phyloP scores from a whole-genome alignment of 2,113 vertebrate genomes.

The Aldabrachelys gigantea region DNA sequence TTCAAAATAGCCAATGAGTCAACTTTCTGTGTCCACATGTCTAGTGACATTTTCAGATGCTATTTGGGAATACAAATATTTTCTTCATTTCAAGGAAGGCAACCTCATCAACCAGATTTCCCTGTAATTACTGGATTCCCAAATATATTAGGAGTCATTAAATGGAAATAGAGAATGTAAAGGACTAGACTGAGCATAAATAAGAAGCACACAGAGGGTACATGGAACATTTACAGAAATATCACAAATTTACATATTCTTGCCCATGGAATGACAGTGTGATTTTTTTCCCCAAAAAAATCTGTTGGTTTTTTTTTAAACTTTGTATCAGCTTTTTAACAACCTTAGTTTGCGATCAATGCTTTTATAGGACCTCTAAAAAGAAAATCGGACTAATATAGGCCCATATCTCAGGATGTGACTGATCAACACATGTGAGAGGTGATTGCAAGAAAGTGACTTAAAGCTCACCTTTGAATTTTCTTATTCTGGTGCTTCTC shows the following conservation, averaged over 20 bases:
- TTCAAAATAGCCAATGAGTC: background rate
- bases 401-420: background rate
- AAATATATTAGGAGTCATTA: conserved; percentile 37
- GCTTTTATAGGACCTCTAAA: background rate
- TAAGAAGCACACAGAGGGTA: background rate
- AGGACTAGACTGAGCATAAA: background rate
- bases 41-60: conserved; percentile 43
- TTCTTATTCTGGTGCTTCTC: background rate
- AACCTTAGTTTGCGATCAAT: background rate
- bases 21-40: background rate
- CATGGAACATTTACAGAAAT: background rate
- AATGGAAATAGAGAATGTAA: conserved; percentile 7
- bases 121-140: conserved; percentile 9
- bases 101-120: conserved; percentile 52
- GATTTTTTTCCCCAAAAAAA: background rate
- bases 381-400: background rate
- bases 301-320: background rate
- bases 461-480: background rate
- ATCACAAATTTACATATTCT: background rate
- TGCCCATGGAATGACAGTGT: background rate
- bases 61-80: conserved; percentile 35
- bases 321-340: background rate
- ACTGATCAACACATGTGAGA: background rate
- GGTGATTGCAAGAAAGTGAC: background rate
- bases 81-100: conserved; percentile 17